Evolutionary conservation across 1,140 invertebrate species (phyloP), one percentile per base, ranked within the genome.

Genomic region (Eubasilissa regina): DNA sequence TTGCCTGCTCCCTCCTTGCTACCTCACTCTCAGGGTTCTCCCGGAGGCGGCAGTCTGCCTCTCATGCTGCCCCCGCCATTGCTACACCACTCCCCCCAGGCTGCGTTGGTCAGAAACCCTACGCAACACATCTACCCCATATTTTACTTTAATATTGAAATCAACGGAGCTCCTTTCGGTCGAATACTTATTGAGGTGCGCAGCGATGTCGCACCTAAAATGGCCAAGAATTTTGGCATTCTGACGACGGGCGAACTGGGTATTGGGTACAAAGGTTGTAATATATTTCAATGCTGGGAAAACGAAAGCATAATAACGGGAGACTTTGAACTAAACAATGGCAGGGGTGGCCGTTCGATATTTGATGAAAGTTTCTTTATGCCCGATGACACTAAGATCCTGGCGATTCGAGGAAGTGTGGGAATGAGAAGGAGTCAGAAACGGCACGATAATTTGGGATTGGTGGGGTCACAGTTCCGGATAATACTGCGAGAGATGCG

Each of bases 181-280:
- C 89, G 95, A 15, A 92, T 97, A 68, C 91, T 97, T 4, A 94
- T 97, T 80, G 95, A 98, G 89, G 93, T 97, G 9, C 92, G 95
- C 81, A 93, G 93, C 8, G 95, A 97, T 86, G 92, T 93, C 6
- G 96, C 96, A 3, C 97, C 97, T 4, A 96, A 94, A 84, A 98
- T 98, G 91, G 94, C 95, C 21, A 95, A 96, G 85, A 98, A 98
- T 87, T 98, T 98, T 87, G 91, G 93, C 78, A 90, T 93, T 0
- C 87, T 98, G 3, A 92, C 94, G 11, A 95, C 94, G 0, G 95
- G 95, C 1, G 95, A 96, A 83, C 90, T 92, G 19, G 95, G 95
- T 11, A 91, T 94, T 74, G 93, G 94, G 35, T 96, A 95, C 84
- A 94, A 94, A 79, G 94, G 94, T 12, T 96, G 94, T 85, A 89